phyloP scores from a whole-genome alignment of 2,888 invertebrate genomes.

The Muschampia plurimacula region DNA sequence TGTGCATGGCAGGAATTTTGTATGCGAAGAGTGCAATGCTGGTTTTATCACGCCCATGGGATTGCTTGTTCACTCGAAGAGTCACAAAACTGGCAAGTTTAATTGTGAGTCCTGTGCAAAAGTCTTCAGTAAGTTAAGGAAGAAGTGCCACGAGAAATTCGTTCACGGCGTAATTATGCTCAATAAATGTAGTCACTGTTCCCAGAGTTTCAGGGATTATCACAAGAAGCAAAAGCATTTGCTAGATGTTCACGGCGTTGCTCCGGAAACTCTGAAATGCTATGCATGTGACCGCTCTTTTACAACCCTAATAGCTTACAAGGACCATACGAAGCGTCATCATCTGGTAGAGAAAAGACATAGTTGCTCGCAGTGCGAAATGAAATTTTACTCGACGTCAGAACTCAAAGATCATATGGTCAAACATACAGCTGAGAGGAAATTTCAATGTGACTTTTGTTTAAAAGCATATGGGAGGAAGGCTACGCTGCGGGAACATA shows the following conservation, averaged over 20 bases:
- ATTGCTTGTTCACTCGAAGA: conserved; percentile 58
- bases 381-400: conserved; percentile 60
- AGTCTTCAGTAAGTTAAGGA: conserved; percentile 74
- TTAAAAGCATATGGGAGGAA: conserved; percentile 55
- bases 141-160: conserved; percentile 69
- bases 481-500: conserved; percentile 46
- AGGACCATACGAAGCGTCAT: conserved; percentile 59
- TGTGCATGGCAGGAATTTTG: conserved; percentile 65
- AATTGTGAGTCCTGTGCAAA: conserved; percentile 70
- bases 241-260: conserved; percentile 57
- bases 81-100: conserved; percentile 61
- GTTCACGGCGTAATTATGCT: neutral
- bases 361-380: conserved; percentile 52
- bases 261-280: conserved; percentile 53
- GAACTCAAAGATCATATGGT: conserved; percentile 64
- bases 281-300: conserved; percentile 62
- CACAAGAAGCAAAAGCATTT: conserved; percentile 60
- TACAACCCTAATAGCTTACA: conserved; percentile 49
- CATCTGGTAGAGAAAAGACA: conserved; percentile 60
- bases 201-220: conserved; percentile 60
- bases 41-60: conserved; percentile 64
- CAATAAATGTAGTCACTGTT: conserved; percentile 62
- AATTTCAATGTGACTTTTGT: conserved; percentile 65
- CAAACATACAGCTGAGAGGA: conserved; percentile 61
- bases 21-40: conserved; percentile 64